A percentile compares a stretch with the other conserved stretches of the same genome.
Evolutionary conservation across 2,113 vertebrate genomes (phyloP).

Genomic region (Equus quagga): DNA sequence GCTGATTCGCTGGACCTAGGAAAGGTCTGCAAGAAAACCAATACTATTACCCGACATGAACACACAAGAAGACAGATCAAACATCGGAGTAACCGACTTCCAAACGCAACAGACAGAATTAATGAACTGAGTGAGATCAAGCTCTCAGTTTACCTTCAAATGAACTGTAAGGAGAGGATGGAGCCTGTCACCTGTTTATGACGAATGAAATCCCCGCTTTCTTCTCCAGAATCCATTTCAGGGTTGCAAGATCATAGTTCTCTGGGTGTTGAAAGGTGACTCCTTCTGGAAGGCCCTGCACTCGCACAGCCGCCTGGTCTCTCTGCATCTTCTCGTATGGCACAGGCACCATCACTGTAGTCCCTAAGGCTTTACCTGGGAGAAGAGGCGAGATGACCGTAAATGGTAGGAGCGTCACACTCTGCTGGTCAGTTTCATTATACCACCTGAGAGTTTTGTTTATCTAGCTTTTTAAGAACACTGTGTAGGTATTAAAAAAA

Average conservation of each 20-base stretch:
- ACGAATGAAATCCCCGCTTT: constrained; percentile 87
- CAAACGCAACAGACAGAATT: not conserved
- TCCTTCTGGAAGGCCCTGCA: constrained; percentile 87
- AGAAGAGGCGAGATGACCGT: not conserved
- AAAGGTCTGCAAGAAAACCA: constrained; percentile 85
- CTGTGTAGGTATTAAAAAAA: not conserved
- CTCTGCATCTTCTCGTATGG: constrained; percentile 87
- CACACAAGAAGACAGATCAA: not conserved
- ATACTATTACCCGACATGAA: constrained; percentile 7
- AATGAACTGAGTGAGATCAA: not conserved
- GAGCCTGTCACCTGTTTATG: constrained; percentile 86
- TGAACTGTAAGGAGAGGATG: not conserved
- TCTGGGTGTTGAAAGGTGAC: constrained; percentile 85
- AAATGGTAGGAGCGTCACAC: no score
- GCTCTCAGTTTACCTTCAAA: not conserved
- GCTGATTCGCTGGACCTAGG: constrained; percentile 75
- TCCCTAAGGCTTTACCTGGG: constrained; percentile 90
- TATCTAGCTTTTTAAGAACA: not conserved
- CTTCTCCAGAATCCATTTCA: constrained; percentile 89
- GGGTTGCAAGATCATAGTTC: constrained; percentile 82
- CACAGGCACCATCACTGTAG: constrained; percentile 81
- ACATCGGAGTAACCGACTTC: not conserved
- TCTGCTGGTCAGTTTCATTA: accelerated
- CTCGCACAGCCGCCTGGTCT: constrained; percentile 82
- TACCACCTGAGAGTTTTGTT: not conserved